These are phyloP conservation scores for Neolamprologus modestus DNA, from an alignment of 2,113 vertebrate genomes.

Conservation along the genomic window DNA sequence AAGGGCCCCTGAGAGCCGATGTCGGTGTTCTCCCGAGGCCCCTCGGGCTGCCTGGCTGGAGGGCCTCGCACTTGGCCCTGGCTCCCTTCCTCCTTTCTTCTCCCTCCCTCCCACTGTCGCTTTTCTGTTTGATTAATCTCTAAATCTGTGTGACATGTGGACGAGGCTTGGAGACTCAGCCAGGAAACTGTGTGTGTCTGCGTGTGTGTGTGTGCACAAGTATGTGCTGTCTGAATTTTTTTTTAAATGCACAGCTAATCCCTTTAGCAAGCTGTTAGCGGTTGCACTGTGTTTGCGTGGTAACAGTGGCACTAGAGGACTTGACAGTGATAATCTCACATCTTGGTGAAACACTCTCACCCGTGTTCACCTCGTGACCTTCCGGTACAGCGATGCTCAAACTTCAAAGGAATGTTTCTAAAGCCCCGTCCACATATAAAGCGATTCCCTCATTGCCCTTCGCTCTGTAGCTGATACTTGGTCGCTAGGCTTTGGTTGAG, in stretches of 20 bases:
- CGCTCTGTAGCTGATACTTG: neutral
- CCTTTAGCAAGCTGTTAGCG: slow-evolving; percentile 49
- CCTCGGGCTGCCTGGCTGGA: slow-evolving; percentile 57
- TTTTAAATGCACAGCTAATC: slow-evolving; percentile 46
- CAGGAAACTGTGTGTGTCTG: slow-evolving; percentile 17
- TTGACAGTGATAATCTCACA: slow-evolving; percentile 39
- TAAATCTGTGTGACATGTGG: slow-evolving; percentile 70
- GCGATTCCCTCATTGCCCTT: neutral
- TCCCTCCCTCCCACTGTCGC: slow-evolving; percentile 39
- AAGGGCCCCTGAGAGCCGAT: slow-evolving; percentile 73
- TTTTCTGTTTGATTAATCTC: slow-evolving; percentile 74
- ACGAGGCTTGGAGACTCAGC: slow-evolving; percentile 18
- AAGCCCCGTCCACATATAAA: neutral
- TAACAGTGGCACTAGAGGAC: slow-evolving; percentile 27
- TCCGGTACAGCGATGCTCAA: neutral
- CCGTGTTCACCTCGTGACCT: slow-evolving; percentile 25
- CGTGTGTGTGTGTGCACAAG: neutral
- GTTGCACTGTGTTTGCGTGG: slow-evolving; percentile 29
- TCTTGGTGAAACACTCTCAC: slow-evolving; percentile 25
- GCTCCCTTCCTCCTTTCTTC: slow-evolving; percentile 18
- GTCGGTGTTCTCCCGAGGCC: slow-evolving; percentile 68
- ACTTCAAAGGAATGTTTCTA: neutral
- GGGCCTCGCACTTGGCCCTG: slow-evolving; percentile 21
- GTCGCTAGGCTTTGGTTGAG: neutral
- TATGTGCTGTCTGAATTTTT: neutral